Percentiles rank a stretch among this genome's conserved stretches.
phyloP scores from a whole-genome alignment of 2,113 vertebrate species.

The Pomatostomus ruficeps region DNA sequence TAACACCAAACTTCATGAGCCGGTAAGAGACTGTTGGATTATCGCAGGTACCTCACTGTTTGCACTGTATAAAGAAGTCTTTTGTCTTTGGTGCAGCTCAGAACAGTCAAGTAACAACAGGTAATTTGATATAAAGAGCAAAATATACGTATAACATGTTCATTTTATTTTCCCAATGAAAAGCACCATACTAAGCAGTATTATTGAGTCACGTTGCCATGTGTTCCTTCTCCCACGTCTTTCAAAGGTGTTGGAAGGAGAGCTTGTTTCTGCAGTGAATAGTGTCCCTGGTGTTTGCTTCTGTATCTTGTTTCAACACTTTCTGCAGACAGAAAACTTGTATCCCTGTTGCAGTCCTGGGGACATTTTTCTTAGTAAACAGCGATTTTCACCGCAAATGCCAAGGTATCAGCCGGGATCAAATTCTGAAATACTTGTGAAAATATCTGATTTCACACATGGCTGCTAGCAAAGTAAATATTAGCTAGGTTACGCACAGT shows the following conservation, averaged over 20 bases:
- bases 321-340: background rate
- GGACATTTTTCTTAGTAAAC: slow-evolving; percentile 21
- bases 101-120: background rate
- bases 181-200: background rate
- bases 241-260: slow-evolving; percentile 23
- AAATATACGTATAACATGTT: background rate
- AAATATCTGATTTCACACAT: slow-evolving; percentile 34
- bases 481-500: background rate
- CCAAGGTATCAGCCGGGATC: background rate
- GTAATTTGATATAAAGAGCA: background rate
- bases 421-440: slow-evolving; percentile 38
- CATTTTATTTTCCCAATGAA: background rate
- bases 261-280: slow-evolving; percentile 13
- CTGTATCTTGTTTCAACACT: slow-evolving; percentile 5
- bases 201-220: background rate
- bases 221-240: slow-evolving; percentile 9
- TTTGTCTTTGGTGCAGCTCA: background rate
- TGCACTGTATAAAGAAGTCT: background rate
- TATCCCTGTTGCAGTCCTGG: background rate
- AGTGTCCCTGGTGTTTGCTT: slow-evolving; percentile 16
- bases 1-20: background rate
- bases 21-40: background rate
- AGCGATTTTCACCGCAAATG: slow-evolving; percentile 3
- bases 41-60: background rate
- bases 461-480: slow-evolving; percentile 19